These are phyloP conservation scores for Venustaconcha ellipsiformis DNA, from an alignment of 1,140 invertebrate species.

Conservation along the genomic window DNA sequence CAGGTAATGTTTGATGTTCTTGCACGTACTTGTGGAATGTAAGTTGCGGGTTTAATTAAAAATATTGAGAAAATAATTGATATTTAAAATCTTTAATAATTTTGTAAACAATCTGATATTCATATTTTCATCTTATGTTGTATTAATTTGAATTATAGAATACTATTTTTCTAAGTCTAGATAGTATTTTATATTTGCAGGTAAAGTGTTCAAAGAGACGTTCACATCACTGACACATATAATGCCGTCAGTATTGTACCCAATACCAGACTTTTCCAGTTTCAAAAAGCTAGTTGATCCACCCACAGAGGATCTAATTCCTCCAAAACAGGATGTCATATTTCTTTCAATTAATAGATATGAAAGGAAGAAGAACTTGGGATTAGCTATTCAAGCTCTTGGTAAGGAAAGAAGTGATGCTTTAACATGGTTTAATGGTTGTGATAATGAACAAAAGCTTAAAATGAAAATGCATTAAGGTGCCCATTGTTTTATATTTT, in stretches of 20 bases:
- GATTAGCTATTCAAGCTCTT: slow-evolving; percentile 85
- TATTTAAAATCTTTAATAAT: no score
- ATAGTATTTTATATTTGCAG: slow-evolving; percentile 65
- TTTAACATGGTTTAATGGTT: no score
- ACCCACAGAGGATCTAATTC: slow-evolving; percentile 69
- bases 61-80: no score
- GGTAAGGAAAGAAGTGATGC: slow-evolving; percentile 67
- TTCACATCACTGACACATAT: slow-evolving; percentile 77
- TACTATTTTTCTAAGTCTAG: slow-evolving; percentile 8
- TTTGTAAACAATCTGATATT: no score
- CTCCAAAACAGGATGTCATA: slow-evolving; percentile 50
- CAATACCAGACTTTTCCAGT: slow-evolving; percentile 87
- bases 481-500: no score
- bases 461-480: no score
- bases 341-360: slow-evolving; percentile 98
- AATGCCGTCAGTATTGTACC: slow-evolving; percentile 87
- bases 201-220: slow-evolving; percentile 84
- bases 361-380: slow-evolving; percentile 96
- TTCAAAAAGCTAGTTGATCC: slow-evolving; percentile 77
- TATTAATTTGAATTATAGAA: not conserved
- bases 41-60: no score
- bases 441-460: no score
- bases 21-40: no score
- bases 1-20: no score
- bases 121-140: no score